Evolutionary conservation across 37 sponge, comb jelly and placozoan genomes (phyloP).

Genomic region (Halisarca cf. caerulea): DNA sequence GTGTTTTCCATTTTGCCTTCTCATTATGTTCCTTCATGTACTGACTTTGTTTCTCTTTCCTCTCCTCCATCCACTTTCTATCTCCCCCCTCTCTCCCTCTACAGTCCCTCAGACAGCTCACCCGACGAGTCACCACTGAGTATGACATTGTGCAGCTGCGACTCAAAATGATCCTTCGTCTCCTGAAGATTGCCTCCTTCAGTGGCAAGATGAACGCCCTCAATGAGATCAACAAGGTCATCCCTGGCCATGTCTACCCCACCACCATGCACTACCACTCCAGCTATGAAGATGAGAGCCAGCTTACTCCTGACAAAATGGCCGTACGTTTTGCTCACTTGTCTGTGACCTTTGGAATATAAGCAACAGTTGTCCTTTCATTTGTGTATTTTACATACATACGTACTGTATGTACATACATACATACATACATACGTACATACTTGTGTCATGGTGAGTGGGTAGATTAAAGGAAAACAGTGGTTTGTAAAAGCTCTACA

Average conservation of each 20-base stretch:
- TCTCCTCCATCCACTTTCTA: not conserved
- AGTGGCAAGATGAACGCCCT: constrained; percentile 99
- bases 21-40: not conserved
- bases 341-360: too few species aligned
- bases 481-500: too few species aligned
- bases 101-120: constrained; percentile 69
- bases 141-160: constrained; percentile 74
- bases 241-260: constrained; percentile 66
- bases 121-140: constrained; percentile 43
- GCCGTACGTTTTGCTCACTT: constrained; percentile 74
- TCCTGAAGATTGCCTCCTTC: constrained; percentile 90
- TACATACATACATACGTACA: too few species aligned
- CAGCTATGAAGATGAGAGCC: constrained; percentile 60
- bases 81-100: too few species aligned
- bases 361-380: too few species aligned
- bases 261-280: constrained; percentile 24
- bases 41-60: not conserved
- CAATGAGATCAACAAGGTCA: constrained; percentile 90
- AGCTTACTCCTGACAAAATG: constrained; percentile 63
- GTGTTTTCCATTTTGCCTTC: not conserved
- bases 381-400: too few species aligned
- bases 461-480: too few species aligned
- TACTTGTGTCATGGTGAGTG: too few species aligned
- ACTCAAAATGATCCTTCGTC: constrained; percentile 85
- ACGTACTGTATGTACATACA: too few species aligned